Conservation (phyloP, 2,797 vertebrate genomes). For the Fistularia commersonii region DNA sequence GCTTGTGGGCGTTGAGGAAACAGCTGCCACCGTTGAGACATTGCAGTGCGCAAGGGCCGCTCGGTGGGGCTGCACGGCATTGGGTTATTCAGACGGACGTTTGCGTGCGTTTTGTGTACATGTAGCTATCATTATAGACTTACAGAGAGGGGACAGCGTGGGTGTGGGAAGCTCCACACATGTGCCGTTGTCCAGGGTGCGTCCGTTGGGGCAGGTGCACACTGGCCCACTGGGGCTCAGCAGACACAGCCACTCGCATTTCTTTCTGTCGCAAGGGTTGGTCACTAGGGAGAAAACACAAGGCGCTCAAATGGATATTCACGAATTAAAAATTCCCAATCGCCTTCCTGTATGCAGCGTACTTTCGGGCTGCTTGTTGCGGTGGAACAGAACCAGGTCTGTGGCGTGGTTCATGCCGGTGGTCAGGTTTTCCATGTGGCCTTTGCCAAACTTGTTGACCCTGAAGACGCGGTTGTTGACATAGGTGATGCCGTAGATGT, state of each 20-base stretch:
- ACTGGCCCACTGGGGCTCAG: conserved; percentile 93
- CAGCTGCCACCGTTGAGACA: conserved; percentile 92
- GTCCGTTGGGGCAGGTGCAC: conserved; percentile 92
- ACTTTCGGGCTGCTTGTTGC: conserved; percentile 94
- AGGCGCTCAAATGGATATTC: background rate
- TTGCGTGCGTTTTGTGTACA: background rate
- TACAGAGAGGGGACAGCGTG: conserved; percentile 82
- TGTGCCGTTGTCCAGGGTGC: conserved; percentile 87
- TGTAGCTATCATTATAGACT: too few species aligned
- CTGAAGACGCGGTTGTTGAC: conserved; percentile 93
- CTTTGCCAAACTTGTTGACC: conserved; percentile 92
- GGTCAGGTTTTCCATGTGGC: conserved; percentile 83
- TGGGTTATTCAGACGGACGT: background rate
- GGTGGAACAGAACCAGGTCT: conserved; percentile 88
- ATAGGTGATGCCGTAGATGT: conserved; percentile 94
- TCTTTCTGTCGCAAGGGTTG: conserved; percentile 96
- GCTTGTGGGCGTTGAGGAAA: conserved; percentile 91
- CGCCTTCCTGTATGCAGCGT: conserved; percentile 14
- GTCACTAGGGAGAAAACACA: conserved; percentile 71
- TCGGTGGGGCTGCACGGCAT: conserved; percentile 66
- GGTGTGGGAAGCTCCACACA: conserved; percentile 85
- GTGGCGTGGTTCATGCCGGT: conserved; percentile 92
- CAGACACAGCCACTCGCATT: conserved; percentile 95
- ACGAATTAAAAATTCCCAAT: background rate
- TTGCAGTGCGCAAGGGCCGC: conserved; percentile 80